Base-by-base conservation (phyloP, 2,888 invertebrate genomes). In the Linyphia triangularis region DNA sequence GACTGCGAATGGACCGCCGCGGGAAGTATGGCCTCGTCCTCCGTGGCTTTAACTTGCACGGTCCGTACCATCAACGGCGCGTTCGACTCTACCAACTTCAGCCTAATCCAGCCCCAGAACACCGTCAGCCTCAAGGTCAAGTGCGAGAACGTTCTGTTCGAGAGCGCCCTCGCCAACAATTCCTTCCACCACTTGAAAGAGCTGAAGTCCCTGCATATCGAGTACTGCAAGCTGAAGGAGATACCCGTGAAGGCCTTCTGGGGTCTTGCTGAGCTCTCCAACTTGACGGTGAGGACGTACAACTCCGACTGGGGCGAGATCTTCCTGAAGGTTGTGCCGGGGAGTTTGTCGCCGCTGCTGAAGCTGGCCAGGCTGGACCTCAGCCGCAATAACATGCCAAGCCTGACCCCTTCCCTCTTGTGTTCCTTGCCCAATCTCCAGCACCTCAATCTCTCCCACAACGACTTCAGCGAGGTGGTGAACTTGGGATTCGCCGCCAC, bases 21-120 rank as follows among this genome's bases (percentile, higher is more conserved):
- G 30, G 89, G 82, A 13, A 81, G 78, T 30, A 28, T 26, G 10
- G 77, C 63, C 1, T 70, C 81, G 4, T 70, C 79, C 4, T 85
- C 89, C 40, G 89, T 90, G 22, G 75, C 89, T 3, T 70, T 91
- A 26, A 90, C 90, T 5, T 91, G 91, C 72, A 73, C 67, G 9
- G 85, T 91, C 24, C 82, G 90, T 26, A 91, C 91, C 61, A 82
- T 91, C 51, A 90, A 91, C 93, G 96, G 96, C 94, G 97, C 96
- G 93, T 96, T 96, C 92, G 97, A 96, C 93, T 96, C 96, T 90
- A 97, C 96, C 43, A 97, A 97, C 93, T 96, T 97, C 92, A 96
- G 96, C 93, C 96, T 96, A 83, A 96, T 97, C 90, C 96, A 96
- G 67, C 95, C 96, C n/a, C 96, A 96, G 92, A 96, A 97, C 92